Evolutionary conservation across 2,113 vertebrate species (phyloP).

Genomic region (Centropus unirufus): DNA sequence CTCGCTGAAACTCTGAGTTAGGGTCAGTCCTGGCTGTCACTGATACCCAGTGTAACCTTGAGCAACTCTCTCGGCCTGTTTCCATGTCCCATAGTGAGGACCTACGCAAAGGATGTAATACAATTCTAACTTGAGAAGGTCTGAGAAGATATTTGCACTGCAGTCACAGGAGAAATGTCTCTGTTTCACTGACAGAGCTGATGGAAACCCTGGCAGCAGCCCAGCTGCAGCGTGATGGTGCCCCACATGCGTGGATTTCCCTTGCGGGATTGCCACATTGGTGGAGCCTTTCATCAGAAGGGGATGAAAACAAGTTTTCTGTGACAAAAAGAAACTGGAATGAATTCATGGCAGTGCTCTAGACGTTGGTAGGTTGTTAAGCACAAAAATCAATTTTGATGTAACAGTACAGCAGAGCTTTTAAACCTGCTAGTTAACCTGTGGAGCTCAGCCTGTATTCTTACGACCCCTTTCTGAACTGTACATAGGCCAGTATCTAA

Average conservation of each 20-base stretch:
- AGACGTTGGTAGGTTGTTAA: neutral
- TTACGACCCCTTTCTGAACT: neutral
- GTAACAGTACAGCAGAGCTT: neutral
- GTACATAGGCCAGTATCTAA: neutral
- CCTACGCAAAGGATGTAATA: neutral
- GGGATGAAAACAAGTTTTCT: neutral
- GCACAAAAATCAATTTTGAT: conserved; percentile 42
- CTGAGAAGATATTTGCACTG: neutral
- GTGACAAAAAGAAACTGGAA: neutral
- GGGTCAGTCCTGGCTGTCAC: neutral
- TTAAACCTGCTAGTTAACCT: conserved; percentile 35
- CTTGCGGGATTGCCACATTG: accelerated
- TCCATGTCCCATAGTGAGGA: neutral
- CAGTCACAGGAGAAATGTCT: neutral
- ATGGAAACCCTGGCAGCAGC: neutral
- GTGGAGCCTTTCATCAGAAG: neutral
- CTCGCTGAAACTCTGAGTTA: neutral
- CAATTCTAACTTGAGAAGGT: neutral
- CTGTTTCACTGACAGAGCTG: accelerated
- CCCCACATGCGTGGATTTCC: accelerated
- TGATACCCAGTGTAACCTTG: neutral
- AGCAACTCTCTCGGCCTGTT: neutral
- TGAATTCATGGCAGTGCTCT: neutral
- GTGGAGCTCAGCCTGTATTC: neutral
- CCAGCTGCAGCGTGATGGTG: accelerated